These are phyloP conservation scores for Chionoecetes opilio DNA, from an alignment of 1,140 invertebrate genomes.

Conservation along the genomic window DNA sequence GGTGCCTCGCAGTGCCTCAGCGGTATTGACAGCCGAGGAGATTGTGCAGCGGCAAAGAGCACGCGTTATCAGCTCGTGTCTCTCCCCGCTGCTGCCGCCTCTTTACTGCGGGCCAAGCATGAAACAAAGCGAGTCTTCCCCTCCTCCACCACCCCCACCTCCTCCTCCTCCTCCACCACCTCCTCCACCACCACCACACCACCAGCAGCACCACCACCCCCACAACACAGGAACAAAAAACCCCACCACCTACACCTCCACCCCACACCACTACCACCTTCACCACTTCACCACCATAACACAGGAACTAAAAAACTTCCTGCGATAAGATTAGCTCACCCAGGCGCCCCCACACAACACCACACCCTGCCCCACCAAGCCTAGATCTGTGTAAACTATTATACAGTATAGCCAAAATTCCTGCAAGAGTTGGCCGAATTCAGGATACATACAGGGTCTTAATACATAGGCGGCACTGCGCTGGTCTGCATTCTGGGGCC, in stretches of 20 bases:
- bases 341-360: neutral
- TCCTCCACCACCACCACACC: neutral
- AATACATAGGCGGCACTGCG: neutral
- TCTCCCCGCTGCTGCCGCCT: slow-evolving; percentile 41
- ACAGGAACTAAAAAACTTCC: neutral
- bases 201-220: neutral
- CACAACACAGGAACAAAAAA: too few relatives aligned
- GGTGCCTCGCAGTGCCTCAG: neutral
- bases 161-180: too few relatives aligned
- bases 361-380: too few relatives aligned
- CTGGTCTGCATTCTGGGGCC: neutral
- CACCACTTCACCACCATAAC: neutral
- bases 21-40: slow-evolving; percentile 53
- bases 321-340: neutral
- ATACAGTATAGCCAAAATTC: neutral
- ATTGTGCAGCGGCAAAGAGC: neutral
- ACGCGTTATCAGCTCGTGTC: neutral
- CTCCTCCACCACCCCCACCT: neutral
- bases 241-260: too few relatives aligned
- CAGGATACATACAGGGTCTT: neutral
- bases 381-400: too few relatives aligned
- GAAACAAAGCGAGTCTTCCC: neutral
- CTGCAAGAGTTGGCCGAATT: neutral
- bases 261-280: neutral
- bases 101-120: neutral